Evolutionary conservation across 2,888 invertebrate species (phyloP).

Genomic region (Chymomyza procnemis): DNA sequence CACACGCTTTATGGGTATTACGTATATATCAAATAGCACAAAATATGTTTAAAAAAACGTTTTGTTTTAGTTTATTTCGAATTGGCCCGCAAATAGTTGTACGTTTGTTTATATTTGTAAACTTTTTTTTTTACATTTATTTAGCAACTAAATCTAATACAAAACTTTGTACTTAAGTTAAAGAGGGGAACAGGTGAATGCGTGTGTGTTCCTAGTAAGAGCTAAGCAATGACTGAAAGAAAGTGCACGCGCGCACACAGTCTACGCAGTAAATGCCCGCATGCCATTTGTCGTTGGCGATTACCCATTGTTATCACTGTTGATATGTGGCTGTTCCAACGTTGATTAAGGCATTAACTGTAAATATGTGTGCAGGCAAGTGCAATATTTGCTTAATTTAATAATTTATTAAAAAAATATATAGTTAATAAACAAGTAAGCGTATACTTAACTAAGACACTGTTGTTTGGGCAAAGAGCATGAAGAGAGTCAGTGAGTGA

Average conservation of each 20-base stretch:
- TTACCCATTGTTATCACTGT: neutral
- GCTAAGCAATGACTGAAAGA: constrained; percentile 58
- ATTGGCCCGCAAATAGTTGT: constrained; percentile 21
- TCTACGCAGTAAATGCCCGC: constrained; percentile 26
- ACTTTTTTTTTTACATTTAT: constrained; percentile 40
- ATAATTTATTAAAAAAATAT: neutral
- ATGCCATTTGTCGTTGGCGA: neutral
- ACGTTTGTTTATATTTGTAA: neutral
- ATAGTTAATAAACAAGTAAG: neutral
- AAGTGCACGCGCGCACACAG: constrained; percentile 47
- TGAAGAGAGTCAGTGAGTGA: too few species aligned
- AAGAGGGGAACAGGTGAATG: constrained; percentile 54
- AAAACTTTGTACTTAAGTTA: constrained; percentile 40
- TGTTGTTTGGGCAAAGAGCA: neutral
- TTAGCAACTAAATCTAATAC: constrained; percentile 47
- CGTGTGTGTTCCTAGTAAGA: constrained; percentile 48
- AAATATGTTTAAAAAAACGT: neutral
- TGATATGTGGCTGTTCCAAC: neutral
- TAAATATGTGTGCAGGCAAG: neutral
- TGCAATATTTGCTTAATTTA: neutral
- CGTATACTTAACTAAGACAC: neutral
- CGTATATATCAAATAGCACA: neutral
- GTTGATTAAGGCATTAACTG: neutral
- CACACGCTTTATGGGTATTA: constrained; percentile 24
- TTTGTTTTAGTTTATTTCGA: constrained; percentile 14